phyloP scores from a whole-genome alignment of 1,140 invertebrate species.

The Leptoteleia sp. region DNA sequence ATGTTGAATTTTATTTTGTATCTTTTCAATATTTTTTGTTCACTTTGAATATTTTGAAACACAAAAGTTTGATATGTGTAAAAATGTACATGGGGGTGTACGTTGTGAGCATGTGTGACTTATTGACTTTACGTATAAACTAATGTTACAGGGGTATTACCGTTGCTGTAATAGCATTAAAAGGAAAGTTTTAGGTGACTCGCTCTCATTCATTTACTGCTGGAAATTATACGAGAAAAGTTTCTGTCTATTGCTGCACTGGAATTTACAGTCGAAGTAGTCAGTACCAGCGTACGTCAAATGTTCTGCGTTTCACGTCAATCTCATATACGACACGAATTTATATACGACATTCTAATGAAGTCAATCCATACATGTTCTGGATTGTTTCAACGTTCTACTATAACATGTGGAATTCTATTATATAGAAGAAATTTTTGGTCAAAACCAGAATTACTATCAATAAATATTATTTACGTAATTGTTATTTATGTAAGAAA shows the following conservation, averaged over 20 bases:
- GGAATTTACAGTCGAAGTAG: constrained; percentile 38
- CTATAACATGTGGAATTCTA: neutral
- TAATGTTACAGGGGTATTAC: constrained; percentile 29
- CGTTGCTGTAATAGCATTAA: constrained; percentile 52
- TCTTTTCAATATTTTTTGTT: too few relatives aligned
- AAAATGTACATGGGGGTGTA: too few relatives aligned
- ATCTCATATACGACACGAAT: constrained; percentile 41
- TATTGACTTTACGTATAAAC: constrained; percentile 2
- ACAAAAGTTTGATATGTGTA: too few relatives aligned
- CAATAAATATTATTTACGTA: too few relatives aligned
- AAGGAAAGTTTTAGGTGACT: constrained; percentile 54
- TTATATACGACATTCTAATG: constrained; percentile 51
- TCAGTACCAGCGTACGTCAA: constrained; percentile 40
- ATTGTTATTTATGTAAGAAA: too few relatives aligned
- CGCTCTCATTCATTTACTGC: constrained; percentile 37
- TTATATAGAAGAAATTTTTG: neutral
- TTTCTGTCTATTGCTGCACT: constrained; percentile 47
- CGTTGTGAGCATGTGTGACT: too few relatives aligned
- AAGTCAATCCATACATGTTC: constrained; percentile 35
- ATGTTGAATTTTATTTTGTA: too few relatives aligned
- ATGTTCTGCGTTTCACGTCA: constrained; percentile 51
- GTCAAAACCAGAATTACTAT: too few relatives aligned
- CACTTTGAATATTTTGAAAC: too few relatives aligned
- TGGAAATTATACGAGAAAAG: constrained; percentile 50
- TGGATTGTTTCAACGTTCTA: constrained; percentile 19